These are phyloP conservation scores for Cercopithecus mona DNA, from an alignment of 2,113 vertebrate species.

Conservation along the genomic window DNA sequence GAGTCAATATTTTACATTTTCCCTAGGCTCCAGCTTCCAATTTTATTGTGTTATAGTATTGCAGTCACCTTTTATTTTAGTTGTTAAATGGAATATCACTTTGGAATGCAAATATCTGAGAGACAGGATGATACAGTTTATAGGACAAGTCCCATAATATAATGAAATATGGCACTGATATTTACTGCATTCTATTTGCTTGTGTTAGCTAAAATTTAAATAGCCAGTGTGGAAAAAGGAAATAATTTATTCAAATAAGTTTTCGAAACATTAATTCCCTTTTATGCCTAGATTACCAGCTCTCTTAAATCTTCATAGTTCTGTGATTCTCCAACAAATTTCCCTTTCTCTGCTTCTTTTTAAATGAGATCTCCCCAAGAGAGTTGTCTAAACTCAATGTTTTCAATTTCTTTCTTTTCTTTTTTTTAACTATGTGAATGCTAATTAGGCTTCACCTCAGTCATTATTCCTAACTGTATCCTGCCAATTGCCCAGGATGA, in stretches of 20 bases:
- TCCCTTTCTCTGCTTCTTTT: neutral
- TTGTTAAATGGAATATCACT: neutral
- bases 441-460: neutral
- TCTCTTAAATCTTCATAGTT: neutral
- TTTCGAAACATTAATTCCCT: neutral
- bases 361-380: neutral
- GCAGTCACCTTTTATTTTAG: neutral
- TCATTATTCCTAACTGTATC: neutral
- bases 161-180: neutral
- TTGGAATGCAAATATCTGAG: neutral
- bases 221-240: neutral
- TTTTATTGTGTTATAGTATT: neutral
- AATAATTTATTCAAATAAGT: neutral
- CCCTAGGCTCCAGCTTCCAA: neutral
- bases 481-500: neutral
- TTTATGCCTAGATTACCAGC: neutral
- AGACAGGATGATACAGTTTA: neutral
- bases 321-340: neutral
- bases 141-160: neutral
- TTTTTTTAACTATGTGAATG: neutral
- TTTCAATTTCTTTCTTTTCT: neutral
- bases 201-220: neutral
- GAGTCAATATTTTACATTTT: neutral
- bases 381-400: neutral
- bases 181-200: neutral